Percentiles rank a stretch among this genome's conserved stretches.
Conservation (phyloP, 2,113 vertebrate genomes). For the Cranoglanis bouderius region DNA sequence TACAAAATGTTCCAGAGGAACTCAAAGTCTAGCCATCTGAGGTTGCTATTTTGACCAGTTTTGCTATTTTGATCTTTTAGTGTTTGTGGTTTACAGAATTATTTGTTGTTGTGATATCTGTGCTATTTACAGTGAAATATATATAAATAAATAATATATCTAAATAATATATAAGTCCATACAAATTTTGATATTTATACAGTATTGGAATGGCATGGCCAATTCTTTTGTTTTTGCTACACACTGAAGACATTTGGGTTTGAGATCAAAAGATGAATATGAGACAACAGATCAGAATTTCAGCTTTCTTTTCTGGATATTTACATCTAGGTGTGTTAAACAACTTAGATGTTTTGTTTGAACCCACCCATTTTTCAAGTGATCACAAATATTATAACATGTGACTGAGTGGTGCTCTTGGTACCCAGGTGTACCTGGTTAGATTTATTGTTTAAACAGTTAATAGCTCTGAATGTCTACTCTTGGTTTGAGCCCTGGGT, state of each 20-base stretch:
- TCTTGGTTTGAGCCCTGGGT: background rate
- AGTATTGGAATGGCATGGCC: background rate
- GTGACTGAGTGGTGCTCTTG: background rate
- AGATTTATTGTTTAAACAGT: background rate
- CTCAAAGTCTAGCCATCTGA: slow-evolving; percentile 77
- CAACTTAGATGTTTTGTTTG: too few relatives aligned
- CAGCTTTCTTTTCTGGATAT: too few relatives aligned
- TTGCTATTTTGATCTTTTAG: background rate
- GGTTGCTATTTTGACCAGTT: slow-evolving; percentile 67
- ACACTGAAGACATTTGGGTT: background rate
- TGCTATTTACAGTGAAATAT: slow-evolving; percentile 3
- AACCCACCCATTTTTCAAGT: background rate
- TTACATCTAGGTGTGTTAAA: too few relatives aligned
- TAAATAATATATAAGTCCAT: background rate
- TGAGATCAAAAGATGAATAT: background rate
- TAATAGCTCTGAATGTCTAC: background rate
- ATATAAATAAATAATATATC: too few relatives aligned
- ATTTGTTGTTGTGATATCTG: background rate
- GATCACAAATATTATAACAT: too few relatives aligned
- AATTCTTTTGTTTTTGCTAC: background rate
- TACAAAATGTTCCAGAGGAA: slow-evolving; percentile 83
- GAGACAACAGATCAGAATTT: background rate
- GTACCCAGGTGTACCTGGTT: background rate
- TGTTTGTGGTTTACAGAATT: background rate
- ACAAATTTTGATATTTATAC: background rate